Evolutionary conservation across 1,140 invertebrate genomes (phyloP).

Genomic region (Diabrotica undecimpunctata): DNA sequence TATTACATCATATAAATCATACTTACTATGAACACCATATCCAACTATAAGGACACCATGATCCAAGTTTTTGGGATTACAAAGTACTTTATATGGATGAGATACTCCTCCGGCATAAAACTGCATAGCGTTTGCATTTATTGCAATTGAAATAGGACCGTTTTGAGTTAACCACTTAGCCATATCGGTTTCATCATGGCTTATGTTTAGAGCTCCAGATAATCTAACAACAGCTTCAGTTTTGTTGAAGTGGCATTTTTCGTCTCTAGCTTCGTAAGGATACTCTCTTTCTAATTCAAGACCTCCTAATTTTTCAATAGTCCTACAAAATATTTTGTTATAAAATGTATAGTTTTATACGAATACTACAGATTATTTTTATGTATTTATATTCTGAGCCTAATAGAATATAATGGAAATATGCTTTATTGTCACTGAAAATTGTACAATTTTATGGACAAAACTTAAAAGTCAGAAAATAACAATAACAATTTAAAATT

Average conservation of each 20-base stretch:
- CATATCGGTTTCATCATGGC: slow-evolving; percentile 87
- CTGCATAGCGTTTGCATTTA: slow-evolving; percentile 98
- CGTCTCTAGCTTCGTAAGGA: slow-evolving; percentile 81
- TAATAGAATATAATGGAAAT: too few relatives aligned
- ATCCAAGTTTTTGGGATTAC: slow-evolving; percentile 74
- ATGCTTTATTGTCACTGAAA: too few relatives aligned
- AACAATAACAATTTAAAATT: too few relatives aligned
- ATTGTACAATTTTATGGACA: too few relatives aligned
- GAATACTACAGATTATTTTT: too few relatives aligned
- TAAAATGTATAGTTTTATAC: too few relatives aligned
- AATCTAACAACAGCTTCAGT: slow-evolving; percentile 69
- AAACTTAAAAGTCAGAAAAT: too few relatives aligned
- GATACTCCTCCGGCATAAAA: slow-evolving; percentile 97
- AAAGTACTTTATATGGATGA: slow-evolving; percentile 88
- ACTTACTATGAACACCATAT: slow-evolving; percentile 74
- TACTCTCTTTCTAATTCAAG: slow-evolving; percentile 89
- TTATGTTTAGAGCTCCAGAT: slow-evolving; percentile 81
- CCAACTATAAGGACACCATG: slow-evolving; percentile 94
- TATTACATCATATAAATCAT: slow-evolving; percentile 4
- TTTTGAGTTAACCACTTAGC: slow-evolving; percentile 87
- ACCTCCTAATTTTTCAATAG: slow-evolving; percentile 85
- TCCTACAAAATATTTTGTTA: slow-evolving; percentile 53
- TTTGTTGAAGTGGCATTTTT: slow-evolving; percentile 77
- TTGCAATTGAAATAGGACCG: slow-evolving; percentile 94
- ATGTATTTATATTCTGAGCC: too few relatives aligned